These are phyloP conservation scores for Iphiclides podalirius DNA, from an alignment of 2,888 invertebrate genomes.

Conservation along the genomic window DNA sequence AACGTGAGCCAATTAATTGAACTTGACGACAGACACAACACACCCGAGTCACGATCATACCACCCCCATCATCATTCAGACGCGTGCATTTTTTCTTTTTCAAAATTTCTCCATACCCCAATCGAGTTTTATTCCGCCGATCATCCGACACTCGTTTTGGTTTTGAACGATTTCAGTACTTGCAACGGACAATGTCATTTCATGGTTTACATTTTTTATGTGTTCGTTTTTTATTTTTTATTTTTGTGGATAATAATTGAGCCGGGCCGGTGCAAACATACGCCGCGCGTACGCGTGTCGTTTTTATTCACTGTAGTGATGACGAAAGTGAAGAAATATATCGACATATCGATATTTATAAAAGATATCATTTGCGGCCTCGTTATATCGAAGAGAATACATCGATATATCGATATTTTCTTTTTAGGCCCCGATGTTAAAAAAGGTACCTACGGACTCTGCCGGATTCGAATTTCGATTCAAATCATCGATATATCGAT, in stretches of 20 bases:
- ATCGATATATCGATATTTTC: no score
- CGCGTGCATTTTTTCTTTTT: constrained; percentile 23
- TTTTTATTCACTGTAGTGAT: no score
- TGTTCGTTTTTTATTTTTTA: constrained; percentile 51
- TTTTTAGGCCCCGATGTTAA: no score
- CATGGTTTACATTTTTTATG: constrained; percentile 68
- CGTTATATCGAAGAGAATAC: no score
- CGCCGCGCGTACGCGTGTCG: constrained; percentile 33
- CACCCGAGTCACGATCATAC: constrained; percentile 56
- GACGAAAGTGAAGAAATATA: no score
- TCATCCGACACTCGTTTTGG: constrained; percentile 12
- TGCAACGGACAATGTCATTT: constrained; percentile 52
- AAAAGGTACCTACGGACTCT: no score
- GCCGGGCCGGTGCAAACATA: constrained; percentile 55
- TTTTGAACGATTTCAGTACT: constrained; percentile 24
- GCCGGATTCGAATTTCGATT: no score
- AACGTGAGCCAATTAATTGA: no score
- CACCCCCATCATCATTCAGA: constrained; percentile 43
- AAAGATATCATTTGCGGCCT: no score
- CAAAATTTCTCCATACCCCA: constrained; percentile 15
- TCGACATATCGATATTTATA: no score
- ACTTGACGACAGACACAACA: constrained; percentile 72
- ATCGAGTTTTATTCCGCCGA: constrained; percentile 33
- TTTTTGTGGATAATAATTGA: constrained; percentile 64
- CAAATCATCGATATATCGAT: no score